Evolutionary conservation across 2,113 vertebrate genomes (phyloP).

Genomic region (Passer domesticus): DNA sequence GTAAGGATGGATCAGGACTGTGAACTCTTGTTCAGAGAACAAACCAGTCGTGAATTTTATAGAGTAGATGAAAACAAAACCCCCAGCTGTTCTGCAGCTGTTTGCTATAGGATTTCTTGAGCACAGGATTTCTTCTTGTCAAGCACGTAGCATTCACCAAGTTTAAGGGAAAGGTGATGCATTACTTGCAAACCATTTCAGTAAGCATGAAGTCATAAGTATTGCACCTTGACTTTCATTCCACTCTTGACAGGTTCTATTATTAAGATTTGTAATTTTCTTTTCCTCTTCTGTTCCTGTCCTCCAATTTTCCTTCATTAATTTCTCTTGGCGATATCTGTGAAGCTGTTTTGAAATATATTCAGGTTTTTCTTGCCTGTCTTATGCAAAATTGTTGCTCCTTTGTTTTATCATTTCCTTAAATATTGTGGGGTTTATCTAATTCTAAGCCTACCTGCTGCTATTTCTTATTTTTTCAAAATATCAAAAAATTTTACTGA

Average conservation of each 20-base stretch:
- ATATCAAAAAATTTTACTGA: not conserved
- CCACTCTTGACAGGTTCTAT: not conserved
- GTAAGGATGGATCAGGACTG: not conserved
- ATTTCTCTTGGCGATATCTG: not conserved
- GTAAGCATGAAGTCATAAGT: not conserved
- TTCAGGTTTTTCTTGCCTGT: not conserved
- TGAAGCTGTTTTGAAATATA: not conserved
- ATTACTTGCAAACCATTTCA: not conserved
- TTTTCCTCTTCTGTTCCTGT: not conserved
- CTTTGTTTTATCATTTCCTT: not conserved
- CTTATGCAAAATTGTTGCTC: not conserved
- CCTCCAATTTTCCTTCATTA: not conserved
- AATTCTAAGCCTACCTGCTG: not conserved
- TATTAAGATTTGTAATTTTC: slow-evolving; percentile 19
- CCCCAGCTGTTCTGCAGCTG: not conserved
- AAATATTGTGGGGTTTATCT: not conserved
- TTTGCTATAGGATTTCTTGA: not conserved
- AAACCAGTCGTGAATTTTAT: not conserved
- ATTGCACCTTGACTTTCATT: not conserved
- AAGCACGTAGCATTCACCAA: fast-evolving
- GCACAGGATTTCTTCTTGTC: not conserved
- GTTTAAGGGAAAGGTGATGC: not conserved
- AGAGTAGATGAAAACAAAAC: not conserved
- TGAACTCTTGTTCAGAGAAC: not conserved
- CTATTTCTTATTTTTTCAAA: not conserved